Base-by-base conservation (phyloP, 2,113 vertebrate species). In the Nycticebus coucang region DNA sequence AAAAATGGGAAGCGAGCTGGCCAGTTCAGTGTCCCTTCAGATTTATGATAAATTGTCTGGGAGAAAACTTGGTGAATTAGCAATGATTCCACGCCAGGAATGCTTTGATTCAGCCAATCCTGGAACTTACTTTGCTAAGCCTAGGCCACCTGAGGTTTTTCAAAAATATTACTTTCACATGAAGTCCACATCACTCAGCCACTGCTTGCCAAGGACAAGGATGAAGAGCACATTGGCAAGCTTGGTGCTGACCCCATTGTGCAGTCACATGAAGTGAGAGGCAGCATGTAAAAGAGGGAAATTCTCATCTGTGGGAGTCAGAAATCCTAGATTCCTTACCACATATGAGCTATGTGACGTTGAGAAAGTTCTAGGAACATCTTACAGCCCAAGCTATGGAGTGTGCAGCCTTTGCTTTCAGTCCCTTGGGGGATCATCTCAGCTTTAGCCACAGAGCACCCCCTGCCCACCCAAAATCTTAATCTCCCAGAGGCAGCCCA, bases 51-150 rank as follows among this genome's bases (percentile, higher is more conserved):
- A 96, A 92, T 80, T 93, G 64, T 89, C 84, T 75, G 41, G 77
- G 45, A 85, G 84, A 94, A 95, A 94, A 95, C 85, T 94, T 94
- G 86, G 85, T 94, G 86, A 97, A 94, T 93, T 94, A 96, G 81
- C 68, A 41, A 45, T n/a, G 88, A 93, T 60, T 92, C 84, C 77
- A 22, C 12, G 82, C 93, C 72, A 91, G 78, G 57, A 95, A 95
- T 41, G 14, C 94, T 94, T 81, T 68, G 71, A 81, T 72, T 96
- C 26, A 10, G 86, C 86, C 95, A 93, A 82, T 72, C 81, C 82
- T 92, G 50, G 37, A 88, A 88, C 60, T 68, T 30, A 85, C 33
- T 80, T 37, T 62, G 71, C 75, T 94, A 96, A 93, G 80, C 64
- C 57, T 33, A 84, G 93, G 78, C 93, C 86, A 94, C 95, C 85